phyloP scores from a whole-genome alignment of 2,797 vertebrate genomes.

The Rhinophrynus dorsalis region DNA sequence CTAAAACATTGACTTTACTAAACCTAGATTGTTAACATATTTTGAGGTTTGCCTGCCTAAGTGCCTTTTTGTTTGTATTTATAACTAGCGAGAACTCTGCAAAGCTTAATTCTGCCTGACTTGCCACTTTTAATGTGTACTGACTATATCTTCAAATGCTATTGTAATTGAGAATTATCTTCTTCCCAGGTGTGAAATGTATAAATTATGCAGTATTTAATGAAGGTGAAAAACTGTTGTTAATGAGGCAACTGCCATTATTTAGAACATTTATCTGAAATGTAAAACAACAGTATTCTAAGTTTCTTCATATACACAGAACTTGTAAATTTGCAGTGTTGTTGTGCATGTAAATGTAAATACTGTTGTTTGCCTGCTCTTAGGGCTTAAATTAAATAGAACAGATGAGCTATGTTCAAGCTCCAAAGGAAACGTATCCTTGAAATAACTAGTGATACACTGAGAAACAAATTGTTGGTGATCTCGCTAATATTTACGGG shows the following conservation, averaged over 20 bases:
- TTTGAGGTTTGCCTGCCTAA: no score
- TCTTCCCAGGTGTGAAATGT: conserved; percentile 45
- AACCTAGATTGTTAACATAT: no score
- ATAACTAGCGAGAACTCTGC: background rate
- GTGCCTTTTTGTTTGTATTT: no score
- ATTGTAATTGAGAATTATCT: conserved; percentile 45
- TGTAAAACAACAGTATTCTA: conserved; percentile 15
- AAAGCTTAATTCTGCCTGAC: background rate
- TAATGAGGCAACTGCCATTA: conserved; percentile 45
- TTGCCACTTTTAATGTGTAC: conserved; percentile 4
- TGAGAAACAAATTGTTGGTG: no score
- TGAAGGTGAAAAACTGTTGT: conserved; percentile 48
- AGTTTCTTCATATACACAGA: background rate
- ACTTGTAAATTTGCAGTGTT: background rate
- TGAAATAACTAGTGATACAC: no score
- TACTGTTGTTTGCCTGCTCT: no score
- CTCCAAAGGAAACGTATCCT: no score
- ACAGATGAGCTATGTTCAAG: no score
- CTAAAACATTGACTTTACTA: no score
- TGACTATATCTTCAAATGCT: conserved; percentile 23
- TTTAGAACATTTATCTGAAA: conserved; percentile 19
- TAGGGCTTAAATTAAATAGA: no score
- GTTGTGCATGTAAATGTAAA: no score
- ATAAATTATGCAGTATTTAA: conserved; percentile 50
- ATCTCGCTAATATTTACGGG: no score